These are phyloP conservation scores for Nasonia giraulti DNA, from an alignment of 1,140 invertebrate genomes.

Conservation along the genomic window DNA sequence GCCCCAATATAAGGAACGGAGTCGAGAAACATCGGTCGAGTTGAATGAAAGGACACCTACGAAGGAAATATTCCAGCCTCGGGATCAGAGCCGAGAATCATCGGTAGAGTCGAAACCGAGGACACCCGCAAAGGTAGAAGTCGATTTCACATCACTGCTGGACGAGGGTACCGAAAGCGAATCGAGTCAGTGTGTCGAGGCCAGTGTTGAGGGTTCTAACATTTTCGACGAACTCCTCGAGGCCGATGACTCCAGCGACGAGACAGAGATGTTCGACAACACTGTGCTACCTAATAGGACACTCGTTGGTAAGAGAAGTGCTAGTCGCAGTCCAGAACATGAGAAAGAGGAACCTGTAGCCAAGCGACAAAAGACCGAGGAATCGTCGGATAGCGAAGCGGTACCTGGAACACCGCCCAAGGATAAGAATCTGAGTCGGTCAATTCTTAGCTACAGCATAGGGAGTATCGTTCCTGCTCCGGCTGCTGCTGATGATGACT, in stretches of 20 bases:
- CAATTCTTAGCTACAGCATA: background rate
- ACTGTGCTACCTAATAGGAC: background rate
- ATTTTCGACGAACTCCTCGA: conserved; percentile 28
- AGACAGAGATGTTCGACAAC: conserved; percentile 45
- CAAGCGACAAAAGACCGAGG: background rate
- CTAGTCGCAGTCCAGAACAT: background rate
- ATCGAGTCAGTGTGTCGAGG: background rate
- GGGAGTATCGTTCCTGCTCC: background rate
- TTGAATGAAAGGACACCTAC: background rate
- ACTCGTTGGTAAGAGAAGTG: conserved; percentile 20
- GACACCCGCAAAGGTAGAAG: conserved; percentile 12
- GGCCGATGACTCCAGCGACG: background rate
- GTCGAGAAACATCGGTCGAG: background rate
- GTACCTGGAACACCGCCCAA: background rate
- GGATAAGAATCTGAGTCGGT: background rate
- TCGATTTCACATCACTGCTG: background rate
- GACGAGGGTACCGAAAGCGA: conserved; percentile 26
- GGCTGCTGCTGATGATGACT: conserved; percentile 39
- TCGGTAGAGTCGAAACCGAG: background rate
- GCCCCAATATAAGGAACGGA: background rate
- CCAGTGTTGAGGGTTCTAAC: background rate
- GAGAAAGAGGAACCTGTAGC: background rate
- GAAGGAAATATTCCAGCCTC: background rate
- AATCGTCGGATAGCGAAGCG: background rate
- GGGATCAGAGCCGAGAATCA: background rate